Conservation (phyloP, 1,140 invertebrate species). For the Pygmarrhopalites habei region DNA sequence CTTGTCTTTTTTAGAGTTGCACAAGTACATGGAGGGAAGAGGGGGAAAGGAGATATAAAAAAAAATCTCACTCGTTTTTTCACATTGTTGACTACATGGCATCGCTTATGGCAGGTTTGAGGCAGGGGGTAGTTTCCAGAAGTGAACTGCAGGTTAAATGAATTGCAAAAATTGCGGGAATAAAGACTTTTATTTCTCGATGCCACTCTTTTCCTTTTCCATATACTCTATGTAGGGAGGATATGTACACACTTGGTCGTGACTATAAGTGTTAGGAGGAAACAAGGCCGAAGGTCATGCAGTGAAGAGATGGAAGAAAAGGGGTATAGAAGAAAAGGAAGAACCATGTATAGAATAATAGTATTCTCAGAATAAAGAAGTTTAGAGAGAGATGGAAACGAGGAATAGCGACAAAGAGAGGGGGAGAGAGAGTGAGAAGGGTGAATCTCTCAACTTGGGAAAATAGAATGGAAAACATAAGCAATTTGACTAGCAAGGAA, state of each 20-base stretch:
- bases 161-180: slow-evolving; percentile 19
- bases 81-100: too few species aligned
- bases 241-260: too few species aligned
- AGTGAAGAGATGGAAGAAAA: neutral
- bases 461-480: slow-evolving; percentile 24
- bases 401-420: neutral
- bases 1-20: too few species aligned
- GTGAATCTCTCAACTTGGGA: neutral
- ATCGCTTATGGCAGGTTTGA: too few species aligned
- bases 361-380: neutral
- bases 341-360: too few species aligned
- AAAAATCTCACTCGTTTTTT: too few species aligned
- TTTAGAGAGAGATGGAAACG: neutral
- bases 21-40: too few species aligned
- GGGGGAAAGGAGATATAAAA: too few species aligned
- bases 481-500: slow-evolving; percentile 25
- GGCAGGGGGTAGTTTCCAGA: too few species aligned
- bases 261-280: too few species aligned
- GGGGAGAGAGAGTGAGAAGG: neutral
- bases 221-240: neutral
- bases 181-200: neutral
- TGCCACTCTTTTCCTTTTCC: neutral
- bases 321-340: too few species aligned
- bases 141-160: slow-evolving; percentile 11
- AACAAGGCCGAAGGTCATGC: neutral